Evolutionary conservation across 2,888 invertebrate genomes (phyloP), one percentile per base, ranked within the genome.

Genomic region (Drepanosiphum platanoidis): DNA sequence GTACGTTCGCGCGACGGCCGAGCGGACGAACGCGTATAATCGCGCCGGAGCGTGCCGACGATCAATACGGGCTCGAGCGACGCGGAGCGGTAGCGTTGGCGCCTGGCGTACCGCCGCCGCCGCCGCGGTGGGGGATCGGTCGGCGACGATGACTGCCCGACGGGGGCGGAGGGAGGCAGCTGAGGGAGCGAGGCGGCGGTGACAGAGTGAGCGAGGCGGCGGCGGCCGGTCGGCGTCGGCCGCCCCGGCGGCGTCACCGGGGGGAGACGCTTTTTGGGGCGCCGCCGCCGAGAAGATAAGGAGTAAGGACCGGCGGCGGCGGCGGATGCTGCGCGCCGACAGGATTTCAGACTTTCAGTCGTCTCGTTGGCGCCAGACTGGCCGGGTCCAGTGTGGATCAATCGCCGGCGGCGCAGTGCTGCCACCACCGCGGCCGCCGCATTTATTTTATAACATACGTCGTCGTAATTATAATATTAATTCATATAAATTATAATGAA

Each of bases 301-400:
- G 83, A 52, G 75, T 84, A 84, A 84, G 83, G 83, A 52, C 83
- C 36, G 75, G n/a, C 61, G 42, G 30, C 71, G 61, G 79, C 32
- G n/a, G 32, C 66, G 58, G 83, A 84, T 84, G 75, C 83, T 84
- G 83, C 66, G 52, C 46, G 68, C 27, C 75, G 75, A 77, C 83
- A 52, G 66, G 83, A 84, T 84, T 84, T 84, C 83, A 84, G 83
- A 84, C 83, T 84, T 84, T 84, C 66, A 84, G 83, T 84, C 83
- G 83, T 84, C 83, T 32, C 22, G 66, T 84, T 84, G 83, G 83
- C 83, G 83, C 83, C 83, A 84, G 83, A 84, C 83, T 84, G 83
- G 75, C 83, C 75, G 83, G 83, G 66, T 52, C 83, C 83, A 84
- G 83, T 84, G 83, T 36, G 83, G 83, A 84, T 84, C 75, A 84